Evolutionary conservation across 2,888 invertebrate genomes (phyloP).

Genomic region (Apodemia mormo): DNA sequence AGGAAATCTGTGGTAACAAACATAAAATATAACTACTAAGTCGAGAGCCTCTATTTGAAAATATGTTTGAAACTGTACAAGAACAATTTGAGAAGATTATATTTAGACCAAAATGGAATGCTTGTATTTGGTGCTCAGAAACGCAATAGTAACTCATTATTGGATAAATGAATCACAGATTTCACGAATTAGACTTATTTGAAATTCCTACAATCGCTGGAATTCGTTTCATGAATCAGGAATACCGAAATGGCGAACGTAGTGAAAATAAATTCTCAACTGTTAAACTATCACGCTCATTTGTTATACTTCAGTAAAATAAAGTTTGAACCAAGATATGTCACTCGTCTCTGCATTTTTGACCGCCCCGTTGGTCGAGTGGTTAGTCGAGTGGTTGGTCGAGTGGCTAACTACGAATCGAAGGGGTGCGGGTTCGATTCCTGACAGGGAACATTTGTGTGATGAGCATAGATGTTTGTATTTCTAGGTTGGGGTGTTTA

Average conservation of each 20-base stretch:
- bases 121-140: not conserved
- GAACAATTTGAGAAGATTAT: not conserved
- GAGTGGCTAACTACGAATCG: too few relatives aligned
- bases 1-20: too few relatives aligned
- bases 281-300: not conserved
- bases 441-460: too few relatives aligned
- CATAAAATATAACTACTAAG: too few relatives aligned
- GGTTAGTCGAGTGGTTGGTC: too few relatives aligned
- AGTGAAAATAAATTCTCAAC: not conserved
- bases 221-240: not conserved
- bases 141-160: not conserved
- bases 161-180: not conserved
- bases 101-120: not conserved
- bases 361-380: too few relatives aligned
- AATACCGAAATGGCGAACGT: not conserved
- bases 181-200: conserved; percentile 2
- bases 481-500: too few relatives aligned
- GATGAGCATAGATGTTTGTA: too few relatives aligned
- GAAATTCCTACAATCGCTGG: not conserved
- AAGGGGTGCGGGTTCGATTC: too few relatives aligned
- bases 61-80: not conserved
- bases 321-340: too few relatives aligned
- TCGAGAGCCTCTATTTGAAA: too few relatives aligned
- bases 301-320: not conserved
- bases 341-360: too few relatives aligned